Base-by-base conservation (phyloP, 64 coral and sea anemone genomes). In the Anthopleura sola region DNA sequence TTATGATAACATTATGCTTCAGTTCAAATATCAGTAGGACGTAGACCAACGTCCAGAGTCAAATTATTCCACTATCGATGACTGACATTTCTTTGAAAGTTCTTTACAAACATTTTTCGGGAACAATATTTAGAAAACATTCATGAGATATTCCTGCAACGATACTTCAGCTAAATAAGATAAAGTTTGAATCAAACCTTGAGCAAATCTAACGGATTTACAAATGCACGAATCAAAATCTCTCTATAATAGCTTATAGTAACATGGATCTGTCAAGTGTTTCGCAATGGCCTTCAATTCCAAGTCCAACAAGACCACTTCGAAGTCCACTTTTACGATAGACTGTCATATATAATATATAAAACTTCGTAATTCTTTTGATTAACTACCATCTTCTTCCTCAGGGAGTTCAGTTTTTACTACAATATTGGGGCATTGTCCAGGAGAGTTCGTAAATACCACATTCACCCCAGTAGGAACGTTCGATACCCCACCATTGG, bases 381-480 rank as follows among this genome's bases (percentile, higher is more conserved):
- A 71, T 17, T 71, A 71, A 20, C 66, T 71, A 14, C 11, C 6
- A 34, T 71, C 66, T 31, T 71, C 66, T 34, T 71, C 66, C 13
- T 71, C 66, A 14, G 66, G 66, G 34, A 71, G 29, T 47, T 48
- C 88, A 62, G 74, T 86, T 68, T 29, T 79, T 44, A 79, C 76
- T 10, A 44, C 76, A 21, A 79, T 79, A 11, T 79, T 23, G 3
- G 76, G 76, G 20, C 76, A 44, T 1, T 79, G 8, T 8, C 44
- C 20, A 23, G 36, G 24, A 77, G 33, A 13, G 26, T 86, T 87
- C 54, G 95, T 93, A 86, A 93, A 90, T 51, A 93, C 82, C 39
- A 98, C 88, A 60, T 90, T 93, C 4, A 98, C 87, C 83, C 90
- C 92, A 44, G 82, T 57, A 68, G 95, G 95, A n/a, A 94, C 48